phyloP scores from a whole-genome alignment of 2,797 vertebrate genomes.

The Dromococcyx pavoninus region DNA sequence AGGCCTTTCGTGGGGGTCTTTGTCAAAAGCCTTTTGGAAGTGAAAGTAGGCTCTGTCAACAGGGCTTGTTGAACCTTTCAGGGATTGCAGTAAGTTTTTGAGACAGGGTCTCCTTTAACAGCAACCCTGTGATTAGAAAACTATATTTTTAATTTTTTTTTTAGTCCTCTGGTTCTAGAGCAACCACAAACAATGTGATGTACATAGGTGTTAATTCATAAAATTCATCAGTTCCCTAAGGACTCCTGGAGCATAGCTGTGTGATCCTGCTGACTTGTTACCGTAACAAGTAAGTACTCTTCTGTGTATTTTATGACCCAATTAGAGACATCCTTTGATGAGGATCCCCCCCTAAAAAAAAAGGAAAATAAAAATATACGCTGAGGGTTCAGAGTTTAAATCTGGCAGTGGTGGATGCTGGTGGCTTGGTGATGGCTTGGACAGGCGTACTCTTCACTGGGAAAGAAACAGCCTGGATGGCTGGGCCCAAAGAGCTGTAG shows the following conservation, averaged over 20 bases:
- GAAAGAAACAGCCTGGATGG: background rate
- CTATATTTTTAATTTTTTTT: background rate
- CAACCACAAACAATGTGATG: background rate
- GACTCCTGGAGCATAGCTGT: background rate
- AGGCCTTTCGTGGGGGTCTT: background rate
- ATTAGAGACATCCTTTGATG: background rate
- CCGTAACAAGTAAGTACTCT: background rate
- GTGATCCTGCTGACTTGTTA: background rate
- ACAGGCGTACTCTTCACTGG: rapidly evolving
- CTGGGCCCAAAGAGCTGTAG: too few species aligned
- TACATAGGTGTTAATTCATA: background rate
- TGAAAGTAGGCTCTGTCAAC: background rate
- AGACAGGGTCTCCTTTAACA: background rate
- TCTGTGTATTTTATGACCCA: background rate
- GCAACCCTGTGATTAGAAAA: background rate
- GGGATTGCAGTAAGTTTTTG: background rate
- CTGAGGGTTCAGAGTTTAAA: background rate
- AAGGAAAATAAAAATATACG: background rate
- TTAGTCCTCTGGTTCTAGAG: background rate
- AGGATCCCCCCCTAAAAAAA: background rate
- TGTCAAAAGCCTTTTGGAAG: background rate
- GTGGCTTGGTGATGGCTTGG: background rate
- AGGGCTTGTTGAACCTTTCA: background rate
- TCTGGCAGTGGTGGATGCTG: background rate
- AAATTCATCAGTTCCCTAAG: background rate